phyloP scores from a whole-genome alignment of 2,113 vertebrate genomes.

The Scartelaos histophorus region DNA sequence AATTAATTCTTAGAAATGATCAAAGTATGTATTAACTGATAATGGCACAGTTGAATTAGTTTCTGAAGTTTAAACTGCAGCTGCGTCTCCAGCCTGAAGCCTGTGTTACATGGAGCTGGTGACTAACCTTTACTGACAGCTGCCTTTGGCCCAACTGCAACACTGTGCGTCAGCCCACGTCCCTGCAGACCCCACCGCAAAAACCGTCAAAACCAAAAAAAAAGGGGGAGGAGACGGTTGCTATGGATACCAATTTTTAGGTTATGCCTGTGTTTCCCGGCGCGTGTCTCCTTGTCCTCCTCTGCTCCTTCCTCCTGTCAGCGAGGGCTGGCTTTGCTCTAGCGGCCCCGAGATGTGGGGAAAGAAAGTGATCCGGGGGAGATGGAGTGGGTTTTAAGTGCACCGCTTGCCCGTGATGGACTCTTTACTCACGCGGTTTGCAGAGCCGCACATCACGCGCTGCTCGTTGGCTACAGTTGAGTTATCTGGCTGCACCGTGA shows the following conservation, averaged over 20 bases:
- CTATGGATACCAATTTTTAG: conserved; percentile 1
- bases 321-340: neutral
- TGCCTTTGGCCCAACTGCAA: neutral
- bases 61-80: conserved; percentile 1
- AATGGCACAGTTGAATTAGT: neutral
- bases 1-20: neutral
- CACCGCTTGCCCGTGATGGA: neutral
- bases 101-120: neutral
- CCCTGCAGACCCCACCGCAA: neutral
- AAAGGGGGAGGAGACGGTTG: neutral
- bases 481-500: neutral
- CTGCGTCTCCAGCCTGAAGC: neutral
- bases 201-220: neutral
- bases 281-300: neutral
- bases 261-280: neutral
- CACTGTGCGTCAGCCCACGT: conserved; percentile 2
- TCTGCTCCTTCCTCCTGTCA: conserved; percentile 5
- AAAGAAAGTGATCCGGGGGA: neutral
- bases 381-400: conserved; percentile 5
- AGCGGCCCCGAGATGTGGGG: neutral
- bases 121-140: neutral
- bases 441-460: neutral
- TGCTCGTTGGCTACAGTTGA: neutral
- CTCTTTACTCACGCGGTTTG: conserved; percentile 7
- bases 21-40: neutral